Conservation (phyloP, 2,797 vertebrate species). For the Sebastiscus albofasciatus region DNA sequence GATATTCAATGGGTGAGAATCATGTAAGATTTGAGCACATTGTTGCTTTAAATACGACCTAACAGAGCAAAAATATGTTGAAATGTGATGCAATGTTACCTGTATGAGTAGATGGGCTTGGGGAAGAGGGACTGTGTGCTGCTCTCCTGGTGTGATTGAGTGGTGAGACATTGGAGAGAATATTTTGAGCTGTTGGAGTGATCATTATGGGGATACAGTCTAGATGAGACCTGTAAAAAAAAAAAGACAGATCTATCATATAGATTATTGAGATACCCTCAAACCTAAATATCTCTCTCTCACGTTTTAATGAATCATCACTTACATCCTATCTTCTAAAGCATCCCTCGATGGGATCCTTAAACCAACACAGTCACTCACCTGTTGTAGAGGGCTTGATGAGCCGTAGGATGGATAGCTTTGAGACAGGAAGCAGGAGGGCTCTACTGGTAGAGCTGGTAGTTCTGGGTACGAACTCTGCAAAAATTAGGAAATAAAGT, state of each 20-base stretch:
- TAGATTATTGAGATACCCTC: not conserved
- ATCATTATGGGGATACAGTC: conserved; percentile 78
- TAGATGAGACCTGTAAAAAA: conserved; percentile 79
- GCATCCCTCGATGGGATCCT: not conserved
- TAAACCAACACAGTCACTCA: conserved; percentile 49
- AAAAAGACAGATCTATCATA: not conserved
- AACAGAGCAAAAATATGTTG: not conserved
- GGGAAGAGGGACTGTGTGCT: conserved; percentile 87
- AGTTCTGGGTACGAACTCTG: conserved; percentile 62
- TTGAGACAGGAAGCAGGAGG: conserved; percentile 84
- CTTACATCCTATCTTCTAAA: not conserved
- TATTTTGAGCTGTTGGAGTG: conserved; percentile 78
- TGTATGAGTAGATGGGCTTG: conserved; percentile 99
- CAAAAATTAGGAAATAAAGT: not conserved
- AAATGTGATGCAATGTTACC: conserved; percentile 77
- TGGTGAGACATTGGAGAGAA: conserved; percentile 85
- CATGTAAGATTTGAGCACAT: not conserved
- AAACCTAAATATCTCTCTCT: not conserved
- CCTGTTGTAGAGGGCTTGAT: conserved; percentile 87
- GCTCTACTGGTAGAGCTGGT: conserved; percentile 51
- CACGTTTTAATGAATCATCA: not conserved
- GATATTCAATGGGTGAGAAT: not conserved
- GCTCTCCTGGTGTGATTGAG: conserved; percentile 80
- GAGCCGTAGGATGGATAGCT: conserved; percentile 84
- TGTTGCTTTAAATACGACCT: not conserved